Evolutionary conservation across 2,113 vertebrate genomes (phyloP).

Genomic region (Loxodonta africana): DNA sequence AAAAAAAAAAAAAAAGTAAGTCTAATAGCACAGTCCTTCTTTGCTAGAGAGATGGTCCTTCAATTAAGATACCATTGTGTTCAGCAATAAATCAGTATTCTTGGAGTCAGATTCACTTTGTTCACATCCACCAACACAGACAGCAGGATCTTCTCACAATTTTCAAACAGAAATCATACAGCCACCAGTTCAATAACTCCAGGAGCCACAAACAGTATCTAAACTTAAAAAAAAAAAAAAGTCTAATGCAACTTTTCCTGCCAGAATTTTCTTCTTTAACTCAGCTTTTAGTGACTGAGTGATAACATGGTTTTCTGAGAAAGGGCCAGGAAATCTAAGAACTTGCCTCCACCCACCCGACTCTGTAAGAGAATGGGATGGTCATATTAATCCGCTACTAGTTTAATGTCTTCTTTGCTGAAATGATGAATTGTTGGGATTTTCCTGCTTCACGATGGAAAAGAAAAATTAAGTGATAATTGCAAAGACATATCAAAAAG

Average conservation of each 20-base stretch:
- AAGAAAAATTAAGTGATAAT: conserved; percentile 10
- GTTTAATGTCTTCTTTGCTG: neutral
- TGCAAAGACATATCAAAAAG: neutral
- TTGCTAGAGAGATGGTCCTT: neutral
- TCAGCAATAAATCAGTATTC: conserved; percentile 7
- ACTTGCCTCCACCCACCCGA: neutral
- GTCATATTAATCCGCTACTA: neutral
- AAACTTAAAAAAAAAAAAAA: neutral
- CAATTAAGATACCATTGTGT: conserved; percentile 46
- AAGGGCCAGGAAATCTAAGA: neutral
- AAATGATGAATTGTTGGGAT: neutral
- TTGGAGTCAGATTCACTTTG: neutral
- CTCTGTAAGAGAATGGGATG: neutral
- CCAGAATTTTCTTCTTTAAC: neutral
- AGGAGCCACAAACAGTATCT: neutral
- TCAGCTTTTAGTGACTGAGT: neutral
- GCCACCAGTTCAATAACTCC: neutral
- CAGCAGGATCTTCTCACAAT: neutral
- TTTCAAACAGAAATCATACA: conserved; percentile 42
- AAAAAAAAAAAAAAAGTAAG: conserved; percentile 17
- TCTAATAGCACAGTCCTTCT: conserved; percentile 51
- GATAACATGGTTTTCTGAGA: neutral
- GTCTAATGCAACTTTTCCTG: neutral
- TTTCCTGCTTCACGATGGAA: neutral
- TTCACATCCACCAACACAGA: neutral